Evolutionary conservation across 2,888 invertebrate species (phyloP), one percentile per base, ranked within the genome.

Genomic region (Iphiclides podalirius): DNA sequence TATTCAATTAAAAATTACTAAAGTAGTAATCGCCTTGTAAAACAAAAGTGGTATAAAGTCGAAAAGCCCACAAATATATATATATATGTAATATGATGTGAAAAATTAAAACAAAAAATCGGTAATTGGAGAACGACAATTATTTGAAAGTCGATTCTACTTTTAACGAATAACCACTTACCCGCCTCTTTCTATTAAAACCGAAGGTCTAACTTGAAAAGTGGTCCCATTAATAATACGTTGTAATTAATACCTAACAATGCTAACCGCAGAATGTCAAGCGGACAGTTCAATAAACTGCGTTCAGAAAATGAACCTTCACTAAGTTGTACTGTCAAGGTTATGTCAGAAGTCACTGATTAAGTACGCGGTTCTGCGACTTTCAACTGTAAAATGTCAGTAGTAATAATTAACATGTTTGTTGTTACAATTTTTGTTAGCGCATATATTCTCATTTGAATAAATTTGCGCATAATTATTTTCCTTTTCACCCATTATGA

Each of bases 301-400:
- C 65, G 47, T 31, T n/a, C 60, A 45, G 33, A 42, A 36, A 48
- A 48, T 47, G 52, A 59, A 54, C 63, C 63, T 65, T 62, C 60
- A 62, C 60, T 58, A 59, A 64, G 60, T 60, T 50, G 45, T 46
- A 46, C 49, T 58, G 59, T 59, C 72, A 70, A 65, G 78, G 75
- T 60, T 62, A 62, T 67, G 73, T 71, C 71, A 69, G 71, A 73
- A 69, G 72, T 67, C 68, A 65, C 52, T 60, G 59, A 59, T 60
- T 47, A 56, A 58, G 54, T 39, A 15, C 8, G 36, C 35, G 12
- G 33, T 31, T 11, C 4, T 4, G 9, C 11, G 16, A 7, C 13
- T 16, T 33, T 12, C 14, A 6, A 33, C 7, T 12, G 33, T 7
- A 15, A 16, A 16, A 17, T 17, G 33, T 17, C 33, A 11, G 12